Evolutionary conservation across 2,113 vertebrate species (phyloP).

Genomic region (Delphinapterus leucas): DNA sequence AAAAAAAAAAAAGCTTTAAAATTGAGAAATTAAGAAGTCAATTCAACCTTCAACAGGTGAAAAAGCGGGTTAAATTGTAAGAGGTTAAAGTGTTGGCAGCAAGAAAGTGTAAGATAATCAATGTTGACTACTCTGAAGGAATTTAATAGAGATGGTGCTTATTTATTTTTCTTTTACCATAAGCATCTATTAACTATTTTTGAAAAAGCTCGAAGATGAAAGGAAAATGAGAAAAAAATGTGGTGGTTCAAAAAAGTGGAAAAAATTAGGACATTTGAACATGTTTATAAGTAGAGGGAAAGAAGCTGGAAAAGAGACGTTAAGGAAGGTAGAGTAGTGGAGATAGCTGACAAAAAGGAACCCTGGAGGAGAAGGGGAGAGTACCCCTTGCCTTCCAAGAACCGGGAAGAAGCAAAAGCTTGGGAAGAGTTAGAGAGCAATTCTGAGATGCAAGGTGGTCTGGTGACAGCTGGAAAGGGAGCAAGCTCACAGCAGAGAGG

Average conservation of each 20-base stretch:
- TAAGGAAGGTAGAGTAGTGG: not conserved
- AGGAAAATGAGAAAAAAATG: slow-evolving; percentile 13
- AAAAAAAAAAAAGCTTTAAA: not conserved
- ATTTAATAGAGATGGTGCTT: not conserved
- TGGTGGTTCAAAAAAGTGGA: not conserved
- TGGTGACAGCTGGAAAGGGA: not conserved
- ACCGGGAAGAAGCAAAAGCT: not conserved
- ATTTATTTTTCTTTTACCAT: not conserved
- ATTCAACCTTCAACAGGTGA: not conserved
- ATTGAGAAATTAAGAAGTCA: not conserved
- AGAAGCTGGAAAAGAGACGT: not conserved
- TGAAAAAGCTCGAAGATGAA: not conserved
- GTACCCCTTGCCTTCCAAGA: not conserved
- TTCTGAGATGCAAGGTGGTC: not conserved
- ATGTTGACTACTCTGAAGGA: not conserved
- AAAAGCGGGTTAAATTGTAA: not conserved
- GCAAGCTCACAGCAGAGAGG: not conserved
- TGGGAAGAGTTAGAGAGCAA: not conserved
- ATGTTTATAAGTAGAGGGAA: not conserved
- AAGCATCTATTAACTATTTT: not conserved
- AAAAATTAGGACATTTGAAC: not conserved
- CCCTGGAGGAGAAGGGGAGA: not conserved
- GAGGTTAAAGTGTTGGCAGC: not conserved
- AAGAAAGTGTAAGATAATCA: not conserved
- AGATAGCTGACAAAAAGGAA: not conserved